Conservation (phyloP, 2,113 vertebrate species). For the Syngnathus floridae region DNA sequence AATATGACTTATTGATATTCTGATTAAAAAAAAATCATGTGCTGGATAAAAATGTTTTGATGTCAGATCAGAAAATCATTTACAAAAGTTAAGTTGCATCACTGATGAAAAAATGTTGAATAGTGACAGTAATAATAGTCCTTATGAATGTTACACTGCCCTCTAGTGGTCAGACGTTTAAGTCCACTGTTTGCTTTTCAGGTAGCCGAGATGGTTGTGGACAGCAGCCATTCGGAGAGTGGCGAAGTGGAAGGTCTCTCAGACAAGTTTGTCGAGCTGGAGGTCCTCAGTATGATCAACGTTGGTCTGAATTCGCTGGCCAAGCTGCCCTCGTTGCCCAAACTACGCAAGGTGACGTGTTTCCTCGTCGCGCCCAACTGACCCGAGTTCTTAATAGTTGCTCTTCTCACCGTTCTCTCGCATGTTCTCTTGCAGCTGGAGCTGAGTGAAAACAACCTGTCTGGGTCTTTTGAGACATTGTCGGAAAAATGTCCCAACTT, state of each 20-base stretch:
- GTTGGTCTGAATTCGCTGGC: conserved; percentile 84
- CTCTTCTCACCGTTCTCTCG: background rate
- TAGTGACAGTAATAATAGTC: too few species aligned
- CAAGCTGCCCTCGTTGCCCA: conserved; percentile 89
- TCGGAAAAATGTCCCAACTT: conserved; percentile 77
- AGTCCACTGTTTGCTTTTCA: background rate
- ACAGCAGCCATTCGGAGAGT: conserved; percentile 83
- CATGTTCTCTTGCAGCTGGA: conserved; percentile 68
- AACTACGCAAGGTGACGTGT: conserved; percentile 84
- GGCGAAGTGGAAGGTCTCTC: conserved; percentile 93
- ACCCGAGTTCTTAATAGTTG: background rate
- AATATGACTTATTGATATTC: too few species aligned
- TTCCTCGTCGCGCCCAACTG: background rate
- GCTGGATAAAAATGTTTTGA: too few species aligned
- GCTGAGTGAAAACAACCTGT: conserved; percentile 78
- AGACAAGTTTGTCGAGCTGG: conserved; percentile 86
- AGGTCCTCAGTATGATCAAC: conserved; percentile 93
- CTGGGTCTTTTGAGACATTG: conserved; percentile 73
- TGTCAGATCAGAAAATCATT: too few species aligned
- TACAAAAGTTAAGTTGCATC: too few species aligned
- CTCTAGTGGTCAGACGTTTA: background rate
- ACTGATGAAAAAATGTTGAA: too few species aligned
- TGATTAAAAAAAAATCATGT: too few species aligned
- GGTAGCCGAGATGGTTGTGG: conserved; percentile 91
- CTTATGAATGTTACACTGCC: background rate